Conservation (phyloP, 2,797 vertebrate species). For the Sebastes hopkinsi region DNA sequence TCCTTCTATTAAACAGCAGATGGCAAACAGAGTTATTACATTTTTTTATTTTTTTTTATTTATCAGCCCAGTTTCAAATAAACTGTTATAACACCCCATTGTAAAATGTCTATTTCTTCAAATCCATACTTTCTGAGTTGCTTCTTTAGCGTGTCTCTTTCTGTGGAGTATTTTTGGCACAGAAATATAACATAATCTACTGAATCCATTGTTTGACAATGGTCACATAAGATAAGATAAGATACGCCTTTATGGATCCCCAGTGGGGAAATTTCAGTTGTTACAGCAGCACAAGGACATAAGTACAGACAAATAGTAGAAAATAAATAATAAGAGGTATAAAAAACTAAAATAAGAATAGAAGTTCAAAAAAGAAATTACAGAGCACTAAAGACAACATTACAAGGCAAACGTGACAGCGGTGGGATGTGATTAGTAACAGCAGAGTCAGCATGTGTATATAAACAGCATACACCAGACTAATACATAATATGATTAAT, state of each 20-base stretch:
- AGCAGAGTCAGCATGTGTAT: not conserved
- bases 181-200: not conserved
- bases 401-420: not conserved
- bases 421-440: not conserved
- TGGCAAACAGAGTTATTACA: not conserved
- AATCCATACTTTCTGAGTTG: not conserved
- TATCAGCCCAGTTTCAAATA: not conserved
- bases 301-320: not conserved
- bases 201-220: not conserved
- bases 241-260: not conserved
- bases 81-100: not conserved
- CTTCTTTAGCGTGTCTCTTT: not conserved
- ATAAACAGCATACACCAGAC: not conserved
- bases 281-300: not conserved
- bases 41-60: not conserved
- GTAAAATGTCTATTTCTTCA: not conserved
- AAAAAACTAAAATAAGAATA: not conserved
- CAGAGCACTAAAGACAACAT: not conserved
- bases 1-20: not conserved
- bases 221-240: not conserved
- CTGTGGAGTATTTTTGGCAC: not conserved
- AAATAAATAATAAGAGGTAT: not conserved
- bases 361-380: not conserved
- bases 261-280: not conserved
- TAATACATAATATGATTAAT: not conserved